phyloP scores from a whole-genome alignment of 1,140 invertebrate species.

The Hormaphis cornu region DNA sequence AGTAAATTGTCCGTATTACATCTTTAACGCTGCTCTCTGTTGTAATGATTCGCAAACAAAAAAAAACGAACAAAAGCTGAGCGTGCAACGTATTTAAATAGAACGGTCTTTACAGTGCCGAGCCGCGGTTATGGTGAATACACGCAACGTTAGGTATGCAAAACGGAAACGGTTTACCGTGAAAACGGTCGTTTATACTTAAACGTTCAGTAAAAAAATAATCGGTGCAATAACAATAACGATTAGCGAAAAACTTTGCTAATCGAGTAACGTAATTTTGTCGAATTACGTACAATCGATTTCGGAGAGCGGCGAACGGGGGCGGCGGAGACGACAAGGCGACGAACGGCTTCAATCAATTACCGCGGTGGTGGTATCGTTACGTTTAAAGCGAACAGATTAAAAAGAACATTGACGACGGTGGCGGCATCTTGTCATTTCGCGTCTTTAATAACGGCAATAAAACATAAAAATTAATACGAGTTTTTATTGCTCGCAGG shows the following conservation, averaged over 20 bases:
- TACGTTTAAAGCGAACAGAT: neutral
- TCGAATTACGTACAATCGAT: slow-evolving; percentile 8
- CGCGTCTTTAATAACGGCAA: slow-evolving; percentile 4
- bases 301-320: neutral
- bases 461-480: slow-evolving; percentile 25
- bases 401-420: neutral
- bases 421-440: neutral
- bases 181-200: too few relatives aligned
- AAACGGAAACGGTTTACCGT: too few relatives aligned
- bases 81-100: too few relatives aligned
- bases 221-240: neutral
- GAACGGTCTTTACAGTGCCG: too few relatives aligned
- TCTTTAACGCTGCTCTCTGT: too few relatives aligned
- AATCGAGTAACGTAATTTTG: neutral
- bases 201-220: neutral
- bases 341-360: neutral
- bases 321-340: too few relatives aligned
- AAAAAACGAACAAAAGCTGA: too few relatives aligned
- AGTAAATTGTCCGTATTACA: too few relatives aligned
- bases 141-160: too few relatives aligned
- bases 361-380: neutral
- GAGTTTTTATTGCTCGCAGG: neutral
- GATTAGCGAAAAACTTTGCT: slow-evolving; percentile 13
- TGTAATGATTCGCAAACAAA: too few relatives aligned
- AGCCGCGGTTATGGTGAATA: too few relatives aligned